Base-by-base conservation (phyloP, 2,888 invertebrate genomes). In the Sinotaia quadrata region DNA sequence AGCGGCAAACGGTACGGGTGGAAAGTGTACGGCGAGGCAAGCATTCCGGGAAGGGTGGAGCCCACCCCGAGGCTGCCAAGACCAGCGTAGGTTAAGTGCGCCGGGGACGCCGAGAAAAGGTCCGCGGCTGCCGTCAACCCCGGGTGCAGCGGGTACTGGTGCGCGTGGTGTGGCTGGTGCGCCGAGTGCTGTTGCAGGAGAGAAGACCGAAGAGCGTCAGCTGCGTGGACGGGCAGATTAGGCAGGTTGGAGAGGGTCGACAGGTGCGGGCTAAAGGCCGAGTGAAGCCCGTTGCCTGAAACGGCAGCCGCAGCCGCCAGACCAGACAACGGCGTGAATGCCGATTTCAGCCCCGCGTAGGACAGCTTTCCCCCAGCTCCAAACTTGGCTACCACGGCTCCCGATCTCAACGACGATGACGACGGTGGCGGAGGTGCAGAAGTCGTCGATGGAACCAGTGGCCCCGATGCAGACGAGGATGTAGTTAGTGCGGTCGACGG, bases 311-410 rank as follows among this genome's bases (percentile, higher is more conserved):
- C 33, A 8, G 34, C 49, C 34, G 47, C 34, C 27, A 74, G 51
- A 21, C 79, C 78, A 12, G 82, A 74, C 33, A 87, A 78, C 2
- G 87, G 87, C n/a, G 87, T 86, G 76, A 88, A 88, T 4, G 88
- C 87, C 1, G 87, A 88, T 71, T 87, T 85, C 54, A 83, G 69
- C 5, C 80, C 78, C 18, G 78, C 79, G 33, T 76, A 68, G 8
- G 75, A 65, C 29, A 75, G 67, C 59, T 77, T 74, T 27, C 54
- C 49, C 24, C 41, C 63, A 15, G 52, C 27, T 4, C 24, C 63
- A 21, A 65, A 56, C 63, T 54, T 36, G 21, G 37, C 63, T 3
- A 7, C 47, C 47, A 4, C 47, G n/a, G 24, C 47, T 24, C 47
- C 47, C 27, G 52, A 27, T 21, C 34, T 24, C 12, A 34, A 15